phyloP scores from a whole-genome alignment of 2,888 invertebrate genomes.

The Zonitis immaculata region DNA sequence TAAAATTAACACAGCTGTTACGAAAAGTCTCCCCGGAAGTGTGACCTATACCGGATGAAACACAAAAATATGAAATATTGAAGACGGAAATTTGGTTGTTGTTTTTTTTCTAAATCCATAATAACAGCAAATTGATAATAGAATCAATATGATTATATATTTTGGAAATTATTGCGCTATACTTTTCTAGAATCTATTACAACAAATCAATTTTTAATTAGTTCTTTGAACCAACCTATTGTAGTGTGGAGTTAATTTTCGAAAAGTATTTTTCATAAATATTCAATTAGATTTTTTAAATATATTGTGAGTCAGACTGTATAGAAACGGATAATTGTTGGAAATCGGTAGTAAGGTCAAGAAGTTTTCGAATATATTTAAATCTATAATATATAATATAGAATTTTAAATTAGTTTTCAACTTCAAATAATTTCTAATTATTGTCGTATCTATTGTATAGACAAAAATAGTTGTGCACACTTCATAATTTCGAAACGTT shows the following conservation, averaged over 20 bases:
- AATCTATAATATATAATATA: no score
- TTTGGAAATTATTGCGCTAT: no score
- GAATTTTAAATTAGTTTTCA: no score
- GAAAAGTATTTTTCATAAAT: not conserved
- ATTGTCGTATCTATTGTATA: no score
- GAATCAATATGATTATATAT: no score
- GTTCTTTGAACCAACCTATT: not conserved
- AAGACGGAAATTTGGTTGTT: not conserved
- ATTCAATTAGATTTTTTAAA: not conserved
- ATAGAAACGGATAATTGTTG: not conserved
- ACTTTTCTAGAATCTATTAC: no score
- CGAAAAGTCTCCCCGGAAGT: not conserved
- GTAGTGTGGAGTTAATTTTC: not conserved
- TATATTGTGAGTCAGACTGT: not conserved
- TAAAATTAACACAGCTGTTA: not conserved
- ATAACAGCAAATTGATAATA: no score
- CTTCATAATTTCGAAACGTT: not conserved
- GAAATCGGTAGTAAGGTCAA: conserved; percentile 1
- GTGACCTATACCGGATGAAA: conserved; percentile 2
- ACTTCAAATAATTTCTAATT: no score
- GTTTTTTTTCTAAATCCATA: no score
- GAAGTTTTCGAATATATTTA: not conserved
- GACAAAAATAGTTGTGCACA: not conserved
- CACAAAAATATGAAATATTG: not conserved
- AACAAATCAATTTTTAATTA: not conserved